Conservation (phyloP, 2,888 invertebrate genomes). For the Lycaena phlaeas region DNA sequence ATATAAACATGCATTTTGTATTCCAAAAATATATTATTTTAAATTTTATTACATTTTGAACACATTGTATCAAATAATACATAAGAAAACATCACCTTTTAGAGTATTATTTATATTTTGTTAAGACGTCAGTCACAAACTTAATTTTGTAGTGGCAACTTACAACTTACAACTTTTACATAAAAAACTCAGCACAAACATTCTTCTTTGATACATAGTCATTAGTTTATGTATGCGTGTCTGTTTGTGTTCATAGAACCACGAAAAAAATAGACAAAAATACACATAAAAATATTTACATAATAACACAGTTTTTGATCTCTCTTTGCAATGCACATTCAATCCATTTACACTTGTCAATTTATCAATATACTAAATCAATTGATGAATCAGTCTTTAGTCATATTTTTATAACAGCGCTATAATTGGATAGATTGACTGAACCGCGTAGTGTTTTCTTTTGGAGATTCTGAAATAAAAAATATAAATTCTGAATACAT, state of each 20-base stretch:
- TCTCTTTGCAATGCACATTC: background rate
- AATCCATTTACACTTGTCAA: background rate
- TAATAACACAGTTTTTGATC: background rate
- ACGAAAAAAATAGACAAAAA: no score
- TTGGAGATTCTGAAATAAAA: slow-evolving; percentile 75
- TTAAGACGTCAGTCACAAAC: no score
- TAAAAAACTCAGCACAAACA: no score
- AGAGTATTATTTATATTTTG: no score
- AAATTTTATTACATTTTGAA: slow-evolving; percentile 2
- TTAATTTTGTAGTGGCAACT: no score
- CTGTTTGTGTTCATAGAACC: no score
- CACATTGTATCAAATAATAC: background rate
- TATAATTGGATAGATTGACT: slow-evolving; percentile 77
- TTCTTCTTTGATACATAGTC: no score
- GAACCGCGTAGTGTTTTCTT: slow-evolving; percentile 77
- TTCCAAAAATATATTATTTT: no score
- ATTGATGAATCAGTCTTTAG: slow-evolving; percentile 17
- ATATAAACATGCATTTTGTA: no score
- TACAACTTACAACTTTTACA: no score
- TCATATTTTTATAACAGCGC: slow-evolving; percentile 71
- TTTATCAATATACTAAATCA: background rate
- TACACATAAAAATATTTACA: background rate
- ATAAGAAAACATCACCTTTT: no score
- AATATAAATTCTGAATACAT: background rate
- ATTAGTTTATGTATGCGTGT: no score